phyloP scores from a whole-genome alignment of 2,113 vertebrate species.

The Butorides virescens region DNA sequence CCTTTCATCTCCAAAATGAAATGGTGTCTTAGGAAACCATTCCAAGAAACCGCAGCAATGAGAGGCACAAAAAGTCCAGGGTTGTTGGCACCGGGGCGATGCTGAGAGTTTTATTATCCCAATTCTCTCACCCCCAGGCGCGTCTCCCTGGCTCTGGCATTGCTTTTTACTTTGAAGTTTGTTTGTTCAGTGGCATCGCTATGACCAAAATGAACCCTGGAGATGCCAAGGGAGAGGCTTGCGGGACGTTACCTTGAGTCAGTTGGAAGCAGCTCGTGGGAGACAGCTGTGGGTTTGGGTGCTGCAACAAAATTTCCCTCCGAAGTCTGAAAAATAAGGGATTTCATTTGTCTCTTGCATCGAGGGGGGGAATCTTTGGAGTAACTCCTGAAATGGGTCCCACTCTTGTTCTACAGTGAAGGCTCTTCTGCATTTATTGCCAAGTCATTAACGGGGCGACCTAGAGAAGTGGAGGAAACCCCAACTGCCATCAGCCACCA shows the following conservation, averaged over 20 bases:
- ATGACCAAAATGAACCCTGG: neutral
- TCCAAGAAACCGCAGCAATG: neutral
- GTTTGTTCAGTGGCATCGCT: constrained; percentile 21
- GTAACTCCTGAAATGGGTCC: neutral
- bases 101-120: neutral
- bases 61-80: neutral
- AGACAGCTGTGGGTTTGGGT: neutral
- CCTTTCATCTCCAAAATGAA: neutral
- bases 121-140: neutral
- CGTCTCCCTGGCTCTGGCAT: neutral
- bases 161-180: constrained; percentile 31
- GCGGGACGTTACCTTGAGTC: neutral
- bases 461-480: neutral
- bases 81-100: neutral
- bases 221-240: neutral
- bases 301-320: neutral
- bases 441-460: neutral
- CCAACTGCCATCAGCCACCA: neutral
- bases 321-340: neutral
- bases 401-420: neutral
- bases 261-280: neutral
- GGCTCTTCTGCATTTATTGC: neutral
- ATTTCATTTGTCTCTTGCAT: neutral
- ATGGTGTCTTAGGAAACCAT: neutral
- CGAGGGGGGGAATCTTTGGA: neutral